A percentile compares a stretch with the other conserved stretches of the same genome.
Evolutionary conservation across 2,888 invertebrate species (phyloP).

Genomic region (Scrobipalpa costella): DNA sequence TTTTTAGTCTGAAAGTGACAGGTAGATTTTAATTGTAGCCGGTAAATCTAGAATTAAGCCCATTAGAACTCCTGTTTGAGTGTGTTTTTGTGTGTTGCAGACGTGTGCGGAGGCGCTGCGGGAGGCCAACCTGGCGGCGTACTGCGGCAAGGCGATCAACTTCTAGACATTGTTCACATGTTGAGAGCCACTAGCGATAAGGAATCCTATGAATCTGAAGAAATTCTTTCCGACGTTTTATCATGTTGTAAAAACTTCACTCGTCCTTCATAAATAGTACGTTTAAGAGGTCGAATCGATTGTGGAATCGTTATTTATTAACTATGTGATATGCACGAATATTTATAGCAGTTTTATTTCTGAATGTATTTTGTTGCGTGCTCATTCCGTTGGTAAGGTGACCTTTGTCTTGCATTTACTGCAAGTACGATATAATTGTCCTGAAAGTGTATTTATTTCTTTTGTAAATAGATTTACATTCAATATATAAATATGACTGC

Average conservation of each 20-base stretch:
- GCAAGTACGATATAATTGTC: slow-evolving; percentile 48
- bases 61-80: neutral
- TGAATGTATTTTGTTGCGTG: slow-evolving; percentile 38
- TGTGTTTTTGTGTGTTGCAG: slow-evolving; percentile 74
- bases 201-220: slow-evolving; percentile 73
- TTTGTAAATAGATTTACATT: slow-evolving; percentile 71
- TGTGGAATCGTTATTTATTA: slow-evolving; percentile 23
- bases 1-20: no score
- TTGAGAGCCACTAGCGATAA: slow-evolving; percentile 44
- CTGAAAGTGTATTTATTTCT: slow-evolving; percentile 62
- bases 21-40: no score
- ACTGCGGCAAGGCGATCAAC: slow-evolving; percentile 98
- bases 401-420: slow-evolving; percentile 55
- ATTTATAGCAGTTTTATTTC: slow-evolving; percentile 40
- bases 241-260: slow-evolving; percentile 23
- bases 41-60: no score
- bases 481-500: slow-evolving; percentile 9
- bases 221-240: slow-evolving; percentile 44
- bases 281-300: slow-evolving; percentile 21
- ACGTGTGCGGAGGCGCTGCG: slow-evolving; percentile 98
- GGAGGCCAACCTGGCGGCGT: slow-evolving; percentile 98
- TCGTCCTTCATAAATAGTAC: slow-evolving; percentile 4
- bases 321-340: slow-evolving; percentile 36
- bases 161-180: slow-evolving; percentile 83
- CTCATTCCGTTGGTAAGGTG: slow-evolving; percentile 58